Percentiles rank a stretch among this genome's conserved stretches.
Evolutionary conservation across 2,888 invertebrate genomes (phyloP).

Genomic region (Drosophila silvestris): DNA sequence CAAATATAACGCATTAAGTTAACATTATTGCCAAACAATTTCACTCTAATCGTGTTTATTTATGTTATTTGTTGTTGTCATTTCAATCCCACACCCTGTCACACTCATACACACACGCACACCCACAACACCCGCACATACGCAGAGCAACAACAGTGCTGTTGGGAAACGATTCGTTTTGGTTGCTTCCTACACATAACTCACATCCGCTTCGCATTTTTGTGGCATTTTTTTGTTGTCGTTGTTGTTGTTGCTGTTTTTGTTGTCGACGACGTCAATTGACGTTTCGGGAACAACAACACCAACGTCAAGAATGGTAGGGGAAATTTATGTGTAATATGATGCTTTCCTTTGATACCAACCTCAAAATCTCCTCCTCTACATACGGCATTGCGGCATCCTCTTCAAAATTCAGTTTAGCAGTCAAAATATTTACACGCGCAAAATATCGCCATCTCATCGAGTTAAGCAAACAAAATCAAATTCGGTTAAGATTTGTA

Average conservation of each 20-base stretch:
- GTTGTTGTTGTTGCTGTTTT: conserved; percentile 7
- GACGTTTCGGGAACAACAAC: conserved; percentile 33
- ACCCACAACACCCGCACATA: not conserved
- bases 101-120: conserved; percentile 3
- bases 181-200: conserved; percentile 64
- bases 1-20: conserved; percentile 57
- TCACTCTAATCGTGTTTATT: conserved; percentile 61
- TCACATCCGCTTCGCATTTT: conserved; percentile 68
- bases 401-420: conserved; percentile 52
- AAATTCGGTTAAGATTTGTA: conserved; percentile 43
- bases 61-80: conserved; percentile 54
- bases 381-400: conserved; percentile 3
- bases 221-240: conserved; percentile 41
- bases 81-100: conserved; percentile 18
- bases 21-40: conserved; percentile 71
- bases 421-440: conserved; percentile 57
- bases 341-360: conserved; percentile 31
- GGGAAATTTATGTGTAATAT: conserved; percentile 53
- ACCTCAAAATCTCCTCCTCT: not conserved
- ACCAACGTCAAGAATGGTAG: conserved; percentile 6
- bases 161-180: conserved; percentile 53
- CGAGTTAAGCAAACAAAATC: conserved; percentile 70
- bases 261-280: conserved; percentile 33
- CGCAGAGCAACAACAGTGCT: not conserved
- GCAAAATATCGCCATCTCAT: conserved; percentile 53